A percentile compares a stretch with the other conserved stretches of the same genome.
Evolutionary conservation across 2,113 vertebrate genomes (phyloP).

Genomic region (Hylia prasina): DNA sequence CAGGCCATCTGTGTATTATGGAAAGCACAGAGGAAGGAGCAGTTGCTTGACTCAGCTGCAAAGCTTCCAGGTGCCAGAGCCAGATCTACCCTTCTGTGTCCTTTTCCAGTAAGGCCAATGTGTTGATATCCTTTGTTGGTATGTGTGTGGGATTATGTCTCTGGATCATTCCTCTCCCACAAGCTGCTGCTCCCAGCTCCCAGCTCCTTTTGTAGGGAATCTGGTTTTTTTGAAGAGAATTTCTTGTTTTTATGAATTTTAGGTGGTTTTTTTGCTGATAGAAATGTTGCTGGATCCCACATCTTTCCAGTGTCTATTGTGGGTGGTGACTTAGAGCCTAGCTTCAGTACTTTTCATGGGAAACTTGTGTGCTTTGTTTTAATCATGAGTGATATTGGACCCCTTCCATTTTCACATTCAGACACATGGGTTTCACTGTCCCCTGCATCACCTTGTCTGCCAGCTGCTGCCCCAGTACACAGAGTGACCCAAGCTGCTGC

Average conservation of each 20-base stretch:
- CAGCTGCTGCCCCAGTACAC: background rate
- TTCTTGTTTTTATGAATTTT: background rate
- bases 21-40: background rate
- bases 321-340: background rate
- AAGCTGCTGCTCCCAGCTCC: background rate
- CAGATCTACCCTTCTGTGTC: background rate
- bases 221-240: background rate
- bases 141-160: background rate
- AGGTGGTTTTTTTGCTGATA: background rate
- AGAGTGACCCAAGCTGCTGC: background rate
- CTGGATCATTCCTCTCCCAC: background rate
- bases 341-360: background rate
- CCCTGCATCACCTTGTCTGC: background rate
- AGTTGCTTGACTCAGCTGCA: background rate
- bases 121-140: background rate
- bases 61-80: accelerated
- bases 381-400: background rate
- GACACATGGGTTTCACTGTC: background rate
- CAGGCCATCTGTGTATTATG: background rate
- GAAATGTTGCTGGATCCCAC: background rate
- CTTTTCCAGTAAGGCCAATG: background rate
- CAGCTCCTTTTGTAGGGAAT: background rate
- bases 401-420: background rate
- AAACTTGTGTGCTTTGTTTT: background rate
- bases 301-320: background rate